Percentiles rank a stretch among this genome's conserved stretches.
These are phyloP conservation scores for Hypsopygia costalis DNA, from an alignment of 2,888 invertebrate species.

Conservation along the genomic window DNA sequence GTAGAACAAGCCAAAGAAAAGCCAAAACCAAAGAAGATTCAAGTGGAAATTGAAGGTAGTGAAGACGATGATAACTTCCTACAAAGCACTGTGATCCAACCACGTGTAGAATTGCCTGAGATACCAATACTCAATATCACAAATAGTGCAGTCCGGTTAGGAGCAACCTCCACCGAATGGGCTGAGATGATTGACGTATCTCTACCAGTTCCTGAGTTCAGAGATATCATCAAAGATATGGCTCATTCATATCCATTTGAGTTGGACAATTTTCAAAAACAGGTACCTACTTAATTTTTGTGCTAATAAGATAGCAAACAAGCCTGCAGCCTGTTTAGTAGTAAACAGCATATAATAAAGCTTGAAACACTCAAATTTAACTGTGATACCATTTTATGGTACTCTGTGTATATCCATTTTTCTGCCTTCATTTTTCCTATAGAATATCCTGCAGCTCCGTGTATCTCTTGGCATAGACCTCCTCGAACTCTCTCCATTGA, in stretches of 20 bases:
- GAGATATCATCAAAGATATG: constrained; percentile 89
- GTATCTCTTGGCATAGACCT: no score
- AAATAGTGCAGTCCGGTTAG: constrained; percentile 57
- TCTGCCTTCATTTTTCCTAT: no score
- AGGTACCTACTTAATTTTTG: constrained; percentile 75
- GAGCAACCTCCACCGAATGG: constrained; percentile 86
- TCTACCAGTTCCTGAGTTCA: constrained; percentile 89
- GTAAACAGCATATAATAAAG: no score
- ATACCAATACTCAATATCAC: constrained; percentile 86
- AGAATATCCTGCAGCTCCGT: no score
- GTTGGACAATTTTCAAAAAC: constrained; percentile 98
- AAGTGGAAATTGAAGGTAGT: constrained; percentile 33
- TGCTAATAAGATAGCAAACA: no score
- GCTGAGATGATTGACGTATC: constrained; percentile 93
- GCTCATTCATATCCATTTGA: constrained; percentile 94
- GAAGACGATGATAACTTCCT: constrained; percentile 63
- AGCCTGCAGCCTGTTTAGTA: no score
- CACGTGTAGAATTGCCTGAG: constrained; percentile 59
- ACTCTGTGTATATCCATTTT: no score
- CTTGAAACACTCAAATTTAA: no score
- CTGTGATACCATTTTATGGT: no score
- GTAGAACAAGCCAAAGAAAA: constrained; percentile 36
- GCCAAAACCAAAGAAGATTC: constrained; percentile 30
- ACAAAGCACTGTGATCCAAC: constrained; percentile 56
- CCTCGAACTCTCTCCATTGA: no score